Evolutionary conservation across 2,797 vertebrate genomes (phyloP), one percentile per base, ranked within the genome.

Genomic region (Threskiornis aethiopicus): DNA sequence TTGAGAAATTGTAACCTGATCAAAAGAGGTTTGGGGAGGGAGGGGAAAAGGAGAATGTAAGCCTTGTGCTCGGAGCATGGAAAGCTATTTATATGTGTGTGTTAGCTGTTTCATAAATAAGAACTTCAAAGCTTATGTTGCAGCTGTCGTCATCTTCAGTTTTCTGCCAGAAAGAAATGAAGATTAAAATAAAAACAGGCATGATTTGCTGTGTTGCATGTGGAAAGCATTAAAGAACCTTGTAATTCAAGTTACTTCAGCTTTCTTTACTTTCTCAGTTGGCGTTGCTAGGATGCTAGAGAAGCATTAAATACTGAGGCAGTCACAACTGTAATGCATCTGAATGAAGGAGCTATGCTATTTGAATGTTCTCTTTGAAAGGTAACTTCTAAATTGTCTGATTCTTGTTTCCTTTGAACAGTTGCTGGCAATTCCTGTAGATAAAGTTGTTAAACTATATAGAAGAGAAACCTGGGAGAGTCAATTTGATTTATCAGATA

Each of bases 361-460:
- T 58, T 72, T 46, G 73, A 82, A 51, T 31, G 77, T 82, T 90
- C 55, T 82, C 12, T 65, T 62, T 81, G 88, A 49, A 87, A 89
- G 86, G 37, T 69, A 44, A 20, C n/a, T 49, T 21, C 41, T 90
- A 25, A 94, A 83, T 26, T 12, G 49, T 37, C 55, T 6, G 5
- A 49, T 55, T 37, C 86, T 85, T 93, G 26, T 95, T 39, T 94
- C 85, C 55, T 59, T 37, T 86, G 22, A 89, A 89, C 96, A 99
- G 99, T 89, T 99, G 51, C 97, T 99, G 94, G 99, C 99, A 3
- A 95, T 99, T 98, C 99, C 99, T 26, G 99, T 99, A 17, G 99
- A 98, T 52, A 98, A 98, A 31, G 98, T 96, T 57, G 98, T 99
- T 42, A 98, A 99, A 49, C 97, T 99, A 7, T 99, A 99, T 44